Evolutionary conservation across 1,140 invertebrate genomes (phyloP).

Genomic region (Panagrolaimus sp.): DNA sequence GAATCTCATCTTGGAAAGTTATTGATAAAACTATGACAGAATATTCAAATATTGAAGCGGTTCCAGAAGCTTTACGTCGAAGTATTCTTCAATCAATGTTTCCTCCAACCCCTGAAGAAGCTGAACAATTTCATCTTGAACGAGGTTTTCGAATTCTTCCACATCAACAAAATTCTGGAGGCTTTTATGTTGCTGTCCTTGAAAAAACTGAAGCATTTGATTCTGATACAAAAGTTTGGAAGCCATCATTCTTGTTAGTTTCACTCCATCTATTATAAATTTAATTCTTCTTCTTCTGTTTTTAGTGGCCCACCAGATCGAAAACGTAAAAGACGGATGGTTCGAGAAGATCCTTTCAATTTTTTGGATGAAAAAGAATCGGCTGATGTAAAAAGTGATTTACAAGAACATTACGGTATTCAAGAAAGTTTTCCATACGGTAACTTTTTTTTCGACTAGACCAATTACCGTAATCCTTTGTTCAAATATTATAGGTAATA

Average conservation of each 20-base stretch:
- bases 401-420: conserved; percentile 45
- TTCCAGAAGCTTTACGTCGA: conserved; percentile 75
- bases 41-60: conserved; percentile 72
- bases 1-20: conserved; percentile 75
- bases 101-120: conserved; percentile 71
- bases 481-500: too few species aligned
- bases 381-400: conserved; percentile 15
- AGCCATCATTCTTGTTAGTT: conserved; percentile 2
- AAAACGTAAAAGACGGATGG: conserved; percentile 30
- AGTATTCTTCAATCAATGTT: conserved; percentile 82
- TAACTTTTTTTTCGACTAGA: conserved; percentile 29
- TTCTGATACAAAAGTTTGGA: conserved; percentile 3
- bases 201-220: conserved; percentile 67
- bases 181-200: conserved; percentile 94
- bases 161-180: conserved; percentile 94
- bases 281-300: not conserved
- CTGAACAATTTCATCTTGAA: conserved; percentile 71
- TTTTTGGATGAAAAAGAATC: conserved; percentile 42
- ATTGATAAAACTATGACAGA: conserved; percentile 72
- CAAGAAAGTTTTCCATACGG: conserved; percentile 33
- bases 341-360: conserved; percentile 51
- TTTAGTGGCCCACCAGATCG: conserved; percentile 34
- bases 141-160: conserved; percentile 85
- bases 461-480: too few species aligned
- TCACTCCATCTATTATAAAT: not conserved